Conservation (phyloP, 2,797 vertebrate genomes). For the Eidolon dupreanum region DNA sequence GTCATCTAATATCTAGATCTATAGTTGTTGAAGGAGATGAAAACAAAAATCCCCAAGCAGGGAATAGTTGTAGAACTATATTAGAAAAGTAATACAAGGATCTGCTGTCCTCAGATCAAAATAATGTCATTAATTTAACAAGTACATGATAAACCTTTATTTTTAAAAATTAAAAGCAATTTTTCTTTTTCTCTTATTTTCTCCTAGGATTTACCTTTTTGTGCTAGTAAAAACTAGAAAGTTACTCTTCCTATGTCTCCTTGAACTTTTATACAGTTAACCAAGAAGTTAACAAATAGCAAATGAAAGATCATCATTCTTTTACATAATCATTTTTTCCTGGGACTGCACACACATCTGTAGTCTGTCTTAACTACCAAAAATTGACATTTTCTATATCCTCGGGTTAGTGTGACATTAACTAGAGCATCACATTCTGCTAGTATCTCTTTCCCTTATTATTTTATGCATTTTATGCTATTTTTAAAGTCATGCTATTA, state of each 20-base stretch:
- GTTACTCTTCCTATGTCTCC: background rate
- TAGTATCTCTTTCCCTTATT: conserved; percentile 64
- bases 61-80: background rate
- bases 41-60: background rate
- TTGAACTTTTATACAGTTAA: conserved; percentile 43
- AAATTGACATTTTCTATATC: conserved; percentile 71
- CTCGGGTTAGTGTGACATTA: conserved; percentile 71
- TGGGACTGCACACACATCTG: background rate
- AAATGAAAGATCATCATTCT: conserved; percentile 59
- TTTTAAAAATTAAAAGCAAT: background rate
- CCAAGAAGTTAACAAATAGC: conserved; percentile 40
- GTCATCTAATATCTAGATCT: background rate
- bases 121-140: background rate
- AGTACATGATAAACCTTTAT: background rate
- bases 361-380: conserved; percentile 49
- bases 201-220: background rate
- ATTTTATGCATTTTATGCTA: conserved; percentile 70
- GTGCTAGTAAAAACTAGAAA: background rate
- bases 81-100: background rate
- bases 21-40: background rate
- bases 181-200: conserved; percentile 9
- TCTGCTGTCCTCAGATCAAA: background rate
- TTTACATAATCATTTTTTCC: conserved; percentile 53
- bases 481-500: conserved; percentile 74
- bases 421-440: conserved; percentile 45